Base-by-base conservation (phyloP, 2,113 vertebrate species). In the Podocnemis expansa region DNA sequence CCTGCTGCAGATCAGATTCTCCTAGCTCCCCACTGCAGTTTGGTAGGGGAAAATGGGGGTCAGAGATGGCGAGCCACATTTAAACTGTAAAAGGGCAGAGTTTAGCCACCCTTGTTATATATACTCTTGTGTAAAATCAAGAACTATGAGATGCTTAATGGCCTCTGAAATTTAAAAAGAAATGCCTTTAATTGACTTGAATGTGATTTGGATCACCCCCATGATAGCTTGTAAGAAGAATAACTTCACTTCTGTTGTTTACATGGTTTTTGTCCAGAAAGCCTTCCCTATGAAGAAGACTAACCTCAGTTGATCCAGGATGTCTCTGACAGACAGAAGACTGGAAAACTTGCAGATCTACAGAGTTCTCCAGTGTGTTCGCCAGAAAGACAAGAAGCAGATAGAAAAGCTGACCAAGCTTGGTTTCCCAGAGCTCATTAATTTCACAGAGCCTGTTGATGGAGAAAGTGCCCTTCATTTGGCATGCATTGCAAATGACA, bases 331-430 rank as follows among this genome's bases (percentile, higher is more conserved):
- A 38, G 95, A 98, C 86, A 97, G 90, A 52, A 98, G 98, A 56
- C 98, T 99, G 91, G 94, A 98, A 95, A 97, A 98, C 73, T 97
- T 99, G 58, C 99, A 99, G 97, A 98, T 99, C 91, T 99, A 99
- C 97, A 98, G 98, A 93, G 97, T 99, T 89, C 98, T 99, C 89
- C 99, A 99, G 92, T 98, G 93, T 6, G 97, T 99, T 91, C 98
- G 98, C 1, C 49, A 98, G 85, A 98, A 95, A 89, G 97, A 99
- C 84, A 98, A 91, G 88, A 96, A 89, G 8, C 98, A 99, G 94
- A 99, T 99, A 56, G 96, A 99, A 96, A 99, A 98, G 90, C 94
- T 99, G 94, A 89, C 97, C 80, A 96, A 79, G 25, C 95, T 98
- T 17, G 99, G 99, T 5, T 98, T 98, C 38, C 96, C 98, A 24